Evolutionary conservation across 2,888 invertebrate species (phyloP).

Genomic region (Tenthredo mesomela): DNA sequence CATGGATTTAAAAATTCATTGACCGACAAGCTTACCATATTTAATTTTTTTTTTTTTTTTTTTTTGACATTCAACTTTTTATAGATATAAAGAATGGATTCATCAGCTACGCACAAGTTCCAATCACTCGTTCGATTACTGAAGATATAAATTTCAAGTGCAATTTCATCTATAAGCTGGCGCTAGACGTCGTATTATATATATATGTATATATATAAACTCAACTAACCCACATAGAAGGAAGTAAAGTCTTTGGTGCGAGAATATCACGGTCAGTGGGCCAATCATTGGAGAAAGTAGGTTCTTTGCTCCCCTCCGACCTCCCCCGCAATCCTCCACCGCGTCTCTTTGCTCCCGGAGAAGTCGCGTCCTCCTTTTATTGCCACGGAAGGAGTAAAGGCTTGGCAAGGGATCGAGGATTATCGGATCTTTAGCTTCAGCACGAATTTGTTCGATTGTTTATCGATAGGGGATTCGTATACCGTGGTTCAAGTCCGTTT

Average conservation of each 20-base stretch:
- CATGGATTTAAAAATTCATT: background rate
- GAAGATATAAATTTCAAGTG: background rate
- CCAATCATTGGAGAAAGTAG: constrained; percentile 76
- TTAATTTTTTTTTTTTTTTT: background rate
- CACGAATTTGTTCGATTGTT: constrained; percentile 3
- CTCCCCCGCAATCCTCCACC: constrained; percentile 28
- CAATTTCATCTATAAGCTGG: background rate
- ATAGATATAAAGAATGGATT: background rate
- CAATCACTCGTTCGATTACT: background rate
- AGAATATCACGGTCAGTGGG: constrained; percentile 76
- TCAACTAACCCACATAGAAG: constrained; percentile 57
- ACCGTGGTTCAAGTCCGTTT: background rate
- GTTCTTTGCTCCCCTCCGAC: constrained; percentile 62
- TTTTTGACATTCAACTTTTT: background rate
- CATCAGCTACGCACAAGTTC: background rate
- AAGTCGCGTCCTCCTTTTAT: constrained; percentile 61
- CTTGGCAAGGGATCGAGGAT: constrained; percentile 11
- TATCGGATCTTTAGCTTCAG: constrained; percentile 18
- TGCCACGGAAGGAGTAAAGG: constrained; percentile 1
- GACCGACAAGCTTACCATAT: background rate
- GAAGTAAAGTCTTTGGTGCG: constrained; percentile 72
- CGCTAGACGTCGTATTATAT: constrained; percentile 1
- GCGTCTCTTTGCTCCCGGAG: constrained; percentile 43
- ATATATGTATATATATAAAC: background rate
- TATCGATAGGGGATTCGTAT: background rate